Evolutionary conservation across 1,140 invertebrate species (phyloP), one percentile per base, ranked within the genome.

Genomic region (Dendrolimus kikuchii): DNA sequence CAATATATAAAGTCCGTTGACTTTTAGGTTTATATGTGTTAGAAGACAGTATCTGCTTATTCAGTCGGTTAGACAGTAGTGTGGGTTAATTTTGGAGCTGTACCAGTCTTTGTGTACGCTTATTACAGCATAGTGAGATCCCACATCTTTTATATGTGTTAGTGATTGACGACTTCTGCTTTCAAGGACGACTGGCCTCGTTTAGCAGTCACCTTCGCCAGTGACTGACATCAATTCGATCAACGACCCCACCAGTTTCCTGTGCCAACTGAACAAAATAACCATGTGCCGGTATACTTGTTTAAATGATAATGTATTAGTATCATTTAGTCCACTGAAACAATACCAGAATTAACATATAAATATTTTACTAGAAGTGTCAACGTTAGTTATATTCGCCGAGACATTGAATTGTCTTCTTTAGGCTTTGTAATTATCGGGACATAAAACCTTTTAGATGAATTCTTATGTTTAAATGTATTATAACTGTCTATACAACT

Each of bases 141-240:
- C 55, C 40, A 62, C 56, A 49, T 60, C 63, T 58, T 43, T 49
- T 40, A 56, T 56, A 47, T 75, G 73, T 67, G 71, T 72, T 66
- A 56, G 70, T 62, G 69, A 74, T 80, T 77, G 75, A 67, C 72
- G 51, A 81, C 72, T 81, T 83, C 66, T 66, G 76, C 75, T 69
- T 75, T 78, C 82, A 86, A 86, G 80, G 82, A 81, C 82, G 66
- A 59, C 78, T 64, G 57, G 74, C 66, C 64, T 69, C 64, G 76
- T 85, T 86, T 76, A 74, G 82, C 78, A 79, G 74, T 74, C 77
- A 77, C 73, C 73, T 77, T 77, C 68, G 66, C 70, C 79, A 66
- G 82, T 82, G 79, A 82, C 81, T 64, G 81, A 82, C 81, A 86
- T 74, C 74, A 84, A 76, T 79, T 74, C 66, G 82, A 71, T 53